Conservation (phyloP, 2,113 vertebrate species). For the Apaloderma vittatum region DNA sequence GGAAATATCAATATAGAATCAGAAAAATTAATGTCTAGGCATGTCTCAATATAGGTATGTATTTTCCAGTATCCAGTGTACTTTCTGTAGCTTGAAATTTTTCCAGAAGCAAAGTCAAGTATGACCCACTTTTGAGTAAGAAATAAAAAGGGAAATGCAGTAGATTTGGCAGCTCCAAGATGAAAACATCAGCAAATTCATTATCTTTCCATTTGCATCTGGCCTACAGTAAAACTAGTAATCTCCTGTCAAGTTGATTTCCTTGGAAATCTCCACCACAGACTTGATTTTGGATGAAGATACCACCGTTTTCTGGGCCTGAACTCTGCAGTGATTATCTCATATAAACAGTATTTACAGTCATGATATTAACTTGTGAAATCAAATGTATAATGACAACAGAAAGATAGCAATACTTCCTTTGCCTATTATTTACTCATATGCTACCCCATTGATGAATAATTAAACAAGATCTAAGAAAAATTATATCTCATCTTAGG, state of each 20-base stretch:
- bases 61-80: neutral
- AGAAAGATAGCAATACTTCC: neutral
- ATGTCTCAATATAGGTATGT: neutral
- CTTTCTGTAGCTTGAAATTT: slow-evolving; percentile 7
- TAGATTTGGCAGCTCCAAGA: neutral
- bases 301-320: neutral
- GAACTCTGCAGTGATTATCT: neutral
- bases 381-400: neutral
- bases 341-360: neutral
- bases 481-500: neutral
- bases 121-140: neutral
- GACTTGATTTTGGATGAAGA: neutral
- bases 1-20: neutral
- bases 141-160: slow-evolving; percentile 8
- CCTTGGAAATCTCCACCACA: slow-evolving; percentile 15
- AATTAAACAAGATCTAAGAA: neutral
- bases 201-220: neutral
- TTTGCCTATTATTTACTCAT: neutral
- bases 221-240: neutral
- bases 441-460: neutral
- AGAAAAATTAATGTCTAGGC: neutral
- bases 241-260: slow-evolving; percentile 6
- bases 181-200: neutral
- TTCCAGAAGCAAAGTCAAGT: neutral
- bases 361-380: neutral